Evolutionary conservation across 2,888 invertebrate genomes (phyloP).

Genomic region (Meta bourneti): DNA sequence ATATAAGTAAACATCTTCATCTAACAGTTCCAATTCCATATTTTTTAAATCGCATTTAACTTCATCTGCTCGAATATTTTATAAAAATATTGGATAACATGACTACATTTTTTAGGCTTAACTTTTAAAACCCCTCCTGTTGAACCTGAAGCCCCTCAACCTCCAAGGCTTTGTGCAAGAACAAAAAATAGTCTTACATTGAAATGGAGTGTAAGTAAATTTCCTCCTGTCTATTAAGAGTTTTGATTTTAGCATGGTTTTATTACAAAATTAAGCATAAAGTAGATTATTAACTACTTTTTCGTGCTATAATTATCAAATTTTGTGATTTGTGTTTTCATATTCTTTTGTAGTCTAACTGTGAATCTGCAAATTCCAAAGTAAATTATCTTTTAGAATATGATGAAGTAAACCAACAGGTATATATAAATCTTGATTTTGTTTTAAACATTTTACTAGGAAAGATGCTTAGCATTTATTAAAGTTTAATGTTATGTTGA

Average conservation of each 20-base stretch:
- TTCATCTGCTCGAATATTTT: neutral
- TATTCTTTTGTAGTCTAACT: slow-evolving; percentile 31
- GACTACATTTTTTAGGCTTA: slow-evolving; percentile 80
- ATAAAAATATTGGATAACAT: neutral
- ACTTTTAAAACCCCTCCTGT: slow-evolving; percentile 90
- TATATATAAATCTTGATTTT: slow-evolving; percentile 8
- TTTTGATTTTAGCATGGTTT: neutral
- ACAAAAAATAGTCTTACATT: slow-evolving; percentile 85
- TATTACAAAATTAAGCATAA: neutral
- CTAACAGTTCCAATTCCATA: neutral
- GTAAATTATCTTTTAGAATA: slow-evolving; percentile 90
- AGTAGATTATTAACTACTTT: too few species aligned
- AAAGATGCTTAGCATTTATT: too few species aligned
- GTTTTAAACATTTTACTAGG: neutral
- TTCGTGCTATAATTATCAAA: too few species aligned
- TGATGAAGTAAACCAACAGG: slow-evolving; percentile 81
- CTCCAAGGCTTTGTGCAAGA: slow-evolving; percentile 87
- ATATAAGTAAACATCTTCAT: too few species aligned
- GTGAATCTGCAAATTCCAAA: slow-evolving; percentile 83
- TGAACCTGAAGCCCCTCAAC: slow-evolving; percentile 87
- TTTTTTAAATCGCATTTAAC: neutral
- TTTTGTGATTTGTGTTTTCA: neutral
- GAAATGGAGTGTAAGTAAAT: slow-evolving; percentile 81
- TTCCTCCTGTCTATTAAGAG: neutral
- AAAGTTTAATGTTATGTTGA: too few species aligned